These are phyloP conservation scores for Apocrypta bakeri DNA, from an alignment of 1,140 invertebrate genomes.

Conservation along the genomic window DNA sequence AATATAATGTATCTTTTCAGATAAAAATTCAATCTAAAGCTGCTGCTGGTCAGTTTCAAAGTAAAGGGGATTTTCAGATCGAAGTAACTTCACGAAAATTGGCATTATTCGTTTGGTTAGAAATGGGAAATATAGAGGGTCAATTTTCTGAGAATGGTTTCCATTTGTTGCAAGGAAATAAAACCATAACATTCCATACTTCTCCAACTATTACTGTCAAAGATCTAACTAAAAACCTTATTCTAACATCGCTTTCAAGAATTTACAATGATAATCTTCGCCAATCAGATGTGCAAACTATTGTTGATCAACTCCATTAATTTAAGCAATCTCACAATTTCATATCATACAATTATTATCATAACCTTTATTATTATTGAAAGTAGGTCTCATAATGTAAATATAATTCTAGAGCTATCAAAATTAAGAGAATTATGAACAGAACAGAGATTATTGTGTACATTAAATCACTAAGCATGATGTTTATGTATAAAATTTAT, in stretches of 20 bases:
- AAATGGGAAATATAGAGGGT: conserved; percentile 71
- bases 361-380: conserved; percentile 49
- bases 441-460: conserved; percentile 51
- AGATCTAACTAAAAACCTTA: conserved; percentile 55
- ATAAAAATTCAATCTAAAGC: conserved; percentile 49
- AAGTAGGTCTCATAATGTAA: conserved; percentile 65
- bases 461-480: conserved; percentile 54
- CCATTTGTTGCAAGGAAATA: conserved; percentile 61
- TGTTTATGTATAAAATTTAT: conserved; percentile 22
- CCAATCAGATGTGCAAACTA: conserved; percentile 24
- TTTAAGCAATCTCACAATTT: neutral
- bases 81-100: conserved; percentile 72
- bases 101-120: conserved; percentile 81
- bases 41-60: conserved; percentile 54
- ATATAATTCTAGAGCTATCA: conserved; percentile 64
- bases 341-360: neutral
- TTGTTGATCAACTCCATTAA: conserved; percentile 1
- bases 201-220: conserved; percentile 47
- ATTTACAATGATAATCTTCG: conserved; percentile 56
- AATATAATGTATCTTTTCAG: conserved; percentile 47
- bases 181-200: conserved; percentile 59
- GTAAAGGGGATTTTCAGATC: conserved; percentile 61
- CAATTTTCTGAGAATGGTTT: conserved; percentile 82
- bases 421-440: conserved; percentile 57
- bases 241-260: conserved; percentile 60